phyloP scores from a whole-genome alignment of 1,140 invertebrate species.

The Drosophila rhopaloa region DNA sequence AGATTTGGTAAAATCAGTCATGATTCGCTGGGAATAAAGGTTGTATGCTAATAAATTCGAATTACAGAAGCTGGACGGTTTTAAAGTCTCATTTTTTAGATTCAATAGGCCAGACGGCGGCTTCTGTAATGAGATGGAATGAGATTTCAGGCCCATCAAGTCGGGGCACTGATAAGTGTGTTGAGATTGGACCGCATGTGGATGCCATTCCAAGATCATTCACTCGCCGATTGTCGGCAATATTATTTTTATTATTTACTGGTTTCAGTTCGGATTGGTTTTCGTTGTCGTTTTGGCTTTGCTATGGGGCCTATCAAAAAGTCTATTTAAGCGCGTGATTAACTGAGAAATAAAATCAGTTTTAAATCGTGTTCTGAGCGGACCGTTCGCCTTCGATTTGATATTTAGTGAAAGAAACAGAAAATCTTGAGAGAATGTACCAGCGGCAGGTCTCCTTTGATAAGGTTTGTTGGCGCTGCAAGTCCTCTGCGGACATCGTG shows the following conservation, averaged over 20 bases:
- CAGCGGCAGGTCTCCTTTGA: conserved; percentile 79
- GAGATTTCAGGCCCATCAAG: conserved; percentile 34
- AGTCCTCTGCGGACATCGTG: conserved; percentile 12
- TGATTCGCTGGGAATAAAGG: neutral
- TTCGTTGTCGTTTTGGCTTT: conserved; percentile 54
- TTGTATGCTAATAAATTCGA: neutral
- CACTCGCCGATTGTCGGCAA: conserved; percentile 45
- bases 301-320: conserved; percentile 42
- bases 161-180: conserved; percentile 57
- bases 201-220: conserved; percentile 61
- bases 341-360: conserved; percentile 61
- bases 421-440: conserved; percentile 61
- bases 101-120: conserved; percentile 21
- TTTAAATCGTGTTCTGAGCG: conserved; percentile 54
- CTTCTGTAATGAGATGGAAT: conserved; percentile 42
- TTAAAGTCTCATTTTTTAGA: conserved; percentile 7
- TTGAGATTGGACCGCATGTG: conserved; percentile 49
- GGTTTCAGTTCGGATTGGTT: conserved; percentile 55
- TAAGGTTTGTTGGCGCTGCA: conserved; percentile 68
- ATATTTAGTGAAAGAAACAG: conserved; percentile 9
- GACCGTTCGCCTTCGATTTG: conserved; percentile 35
- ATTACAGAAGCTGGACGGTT: conserved; percentile 8
- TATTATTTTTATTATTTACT: conserved; percentile 60
- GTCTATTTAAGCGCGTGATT: conserved; percentile 69
- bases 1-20: neutral